A percentile compares a stretch with the other conserved stretches of the same genome.
phyloP scores from a whole-genome alignment of 2,113 vertebrate species.

The Phyllostomus discolor region DNA sequence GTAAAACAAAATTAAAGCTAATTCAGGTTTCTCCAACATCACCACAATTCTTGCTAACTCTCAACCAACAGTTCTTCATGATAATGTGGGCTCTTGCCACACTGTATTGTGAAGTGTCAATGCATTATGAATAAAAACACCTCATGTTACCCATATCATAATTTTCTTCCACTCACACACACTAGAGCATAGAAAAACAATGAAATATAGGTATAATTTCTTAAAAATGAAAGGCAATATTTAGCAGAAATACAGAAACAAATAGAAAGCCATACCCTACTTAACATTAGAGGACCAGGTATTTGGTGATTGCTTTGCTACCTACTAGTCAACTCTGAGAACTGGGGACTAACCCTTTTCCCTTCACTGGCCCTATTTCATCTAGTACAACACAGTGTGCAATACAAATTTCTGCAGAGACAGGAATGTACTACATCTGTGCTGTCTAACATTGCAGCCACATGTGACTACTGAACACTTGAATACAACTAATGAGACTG shows the following conservation, averaged over 20 bases:
- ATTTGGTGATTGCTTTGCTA: background rate
- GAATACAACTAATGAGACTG: background rate
- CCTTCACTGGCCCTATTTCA: background rate
- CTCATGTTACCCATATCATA: background rate
- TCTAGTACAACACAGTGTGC: background rate
- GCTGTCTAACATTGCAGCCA: background rate
- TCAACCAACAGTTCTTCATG: background rate
- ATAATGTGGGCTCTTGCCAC: background rate
- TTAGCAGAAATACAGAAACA: background rate
- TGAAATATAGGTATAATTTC: background rate
- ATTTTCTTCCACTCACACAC: background rate
- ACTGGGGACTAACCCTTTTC: background rate
- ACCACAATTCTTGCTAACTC: background rate
- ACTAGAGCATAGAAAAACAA: background rate
- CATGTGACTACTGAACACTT: background rate
- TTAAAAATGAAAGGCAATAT: background rate
- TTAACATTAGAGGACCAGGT: background rate
- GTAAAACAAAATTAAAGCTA: background rate
- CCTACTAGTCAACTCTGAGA: background rate
- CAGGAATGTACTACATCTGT: background rate
- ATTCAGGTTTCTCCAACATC: background rate
- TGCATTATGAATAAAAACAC: background rate
- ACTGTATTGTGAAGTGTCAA: background rate
- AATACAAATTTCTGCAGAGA: background rate
- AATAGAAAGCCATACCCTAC: background rate